These are phyloP conservation scores for Salticus scenicus DNA, from an alignment of 2,888 invertebrate species.

Conservation along the genomic window DNA sequence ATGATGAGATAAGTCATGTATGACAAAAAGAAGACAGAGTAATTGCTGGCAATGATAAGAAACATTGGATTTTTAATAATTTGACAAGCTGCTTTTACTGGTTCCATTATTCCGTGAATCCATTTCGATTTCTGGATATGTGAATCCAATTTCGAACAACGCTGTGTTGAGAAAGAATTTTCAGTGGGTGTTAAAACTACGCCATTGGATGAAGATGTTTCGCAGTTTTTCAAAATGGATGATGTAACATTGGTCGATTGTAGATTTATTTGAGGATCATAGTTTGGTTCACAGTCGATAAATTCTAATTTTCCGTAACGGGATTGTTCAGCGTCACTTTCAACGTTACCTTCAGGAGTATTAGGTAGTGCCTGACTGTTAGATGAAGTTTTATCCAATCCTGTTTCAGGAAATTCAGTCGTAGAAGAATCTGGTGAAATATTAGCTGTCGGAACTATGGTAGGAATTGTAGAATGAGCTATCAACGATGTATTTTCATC, in stretches of 20 bases:
- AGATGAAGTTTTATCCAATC: neutral
- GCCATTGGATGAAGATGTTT: neutral
- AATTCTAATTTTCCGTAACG: constrained; percentile 36
- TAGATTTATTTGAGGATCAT: constrained; percentile 55
- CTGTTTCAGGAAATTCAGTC: neutral
- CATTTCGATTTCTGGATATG: neutral
- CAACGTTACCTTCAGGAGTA: neutral
- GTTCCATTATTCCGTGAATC: constrained; percentile 29
- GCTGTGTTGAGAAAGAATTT: neutral
- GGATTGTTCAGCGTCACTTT: constrained; percentile 13
- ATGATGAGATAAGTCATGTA: constrained; percentile 71
- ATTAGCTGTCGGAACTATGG: neutral
- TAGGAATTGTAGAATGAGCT: neutral
- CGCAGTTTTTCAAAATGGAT: neutral
- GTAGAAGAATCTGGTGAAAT: too few species aligned
- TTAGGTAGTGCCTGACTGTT: neutral
- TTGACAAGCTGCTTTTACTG: constrained; percentile 27
- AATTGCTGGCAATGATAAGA: constrained; percentile 62
- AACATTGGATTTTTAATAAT: constrained; percentile 61
- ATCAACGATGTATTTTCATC: constrained; percentile 9
- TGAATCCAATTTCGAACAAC: neutral
- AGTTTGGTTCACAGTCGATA: constrained; percentile 26
- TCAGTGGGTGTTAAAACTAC: neutral
- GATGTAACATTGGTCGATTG: neutral
- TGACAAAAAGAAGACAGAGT: constrained; percentile 59